Conservation (phyloP, 2,113 vertebrate species). For the Menura novaehollandiae region DNA sequence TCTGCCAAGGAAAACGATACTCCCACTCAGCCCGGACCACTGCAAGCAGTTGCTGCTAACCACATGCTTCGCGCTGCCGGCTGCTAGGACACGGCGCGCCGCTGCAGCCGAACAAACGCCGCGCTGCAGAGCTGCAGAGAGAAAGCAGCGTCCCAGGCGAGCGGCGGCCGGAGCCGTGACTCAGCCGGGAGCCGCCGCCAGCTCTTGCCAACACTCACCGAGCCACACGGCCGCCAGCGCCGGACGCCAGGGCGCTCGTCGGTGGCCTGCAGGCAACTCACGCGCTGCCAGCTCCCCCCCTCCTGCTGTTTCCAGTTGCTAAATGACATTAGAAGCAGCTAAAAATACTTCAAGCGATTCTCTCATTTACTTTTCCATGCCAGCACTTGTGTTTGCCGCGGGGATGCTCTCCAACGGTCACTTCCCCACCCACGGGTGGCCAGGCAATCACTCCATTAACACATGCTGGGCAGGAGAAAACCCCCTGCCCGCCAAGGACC, state of each 20-base stretch:
- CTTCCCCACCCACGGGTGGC: background rate
- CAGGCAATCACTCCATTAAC: background rate
- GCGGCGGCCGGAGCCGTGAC: background rate
- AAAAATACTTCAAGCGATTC: conserved; percentile 37
- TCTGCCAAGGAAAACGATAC: conserved; percentile 76
- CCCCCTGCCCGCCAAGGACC: fast-evolving
- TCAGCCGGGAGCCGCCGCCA: background rate
- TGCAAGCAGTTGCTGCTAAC: conserved; percentile 68
- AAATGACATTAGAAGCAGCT: conserved; percentile 42
- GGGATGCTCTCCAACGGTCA: background rate
- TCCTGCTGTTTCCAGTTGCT: background rate
- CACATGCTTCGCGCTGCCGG: conserved; percentile 60
- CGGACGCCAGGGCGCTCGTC: fast-evolving
- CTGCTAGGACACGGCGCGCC: conserved; percentile 45
- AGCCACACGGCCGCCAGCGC: background rate
- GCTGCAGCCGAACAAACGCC: conserved; percentile 29
- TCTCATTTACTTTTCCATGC: background rate
- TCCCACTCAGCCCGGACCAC: conserved; percentile 72
- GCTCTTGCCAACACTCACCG: fast-evolving
- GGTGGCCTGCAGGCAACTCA: background rate
- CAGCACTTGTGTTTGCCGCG: background rate
- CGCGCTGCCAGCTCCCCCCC: background rate
- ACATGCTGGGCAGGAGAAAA: fast-evolving
- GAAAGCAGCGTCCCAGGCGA: background rate
- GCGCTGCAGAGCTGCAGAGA: background rate